Evolutionary conservation across 2,888 invertebrate species (phyloP).

Genomic region (Thymelicus lineola): DNA sequence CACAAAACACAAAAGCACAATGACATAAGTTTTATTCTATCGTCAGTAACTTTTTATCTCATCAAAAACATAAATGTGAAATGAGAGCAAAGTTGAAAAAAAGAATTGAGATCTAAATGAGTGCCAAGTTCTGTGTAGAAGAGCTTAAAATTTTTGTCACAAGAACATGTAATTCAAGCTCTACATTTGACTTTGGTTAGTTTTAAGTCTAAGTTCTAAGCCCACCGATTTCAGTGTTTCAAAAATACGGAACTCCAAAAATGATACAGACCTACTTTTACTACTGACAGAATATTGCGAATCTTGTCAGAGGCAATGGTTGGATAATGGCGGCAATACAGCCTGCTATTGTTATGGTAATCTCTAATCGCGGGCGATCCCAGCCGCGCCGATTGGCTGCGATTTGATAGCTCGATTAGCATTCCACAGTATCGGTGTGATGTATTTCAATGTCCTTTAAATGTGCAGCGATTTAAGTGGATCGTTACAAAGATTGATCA

Average conservation of each 20-base stretch:
- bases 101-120: no score
- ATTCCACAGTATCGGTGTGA: background rate
- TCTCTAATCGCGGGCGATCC: constrained; percentile 45
- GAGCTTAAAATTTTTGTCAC: no score
- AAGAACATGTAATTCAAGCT: no score
- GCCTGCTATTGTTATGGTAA: constrained; percentile 46
- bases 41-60: no score
- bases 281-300: background rate
- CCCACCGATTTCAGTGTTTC: no score
- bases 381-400: constrained; percentile 41
- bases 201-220: no score
- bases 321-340: constrained; percentile 10
- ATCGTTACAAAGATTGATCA: background rate
- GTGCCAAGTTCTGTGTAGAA: no score
- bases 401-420: constrained; percentile 21
- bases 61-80: no score
- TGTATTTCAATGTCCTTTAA: constrained; percentile 20
- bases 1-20: no score
- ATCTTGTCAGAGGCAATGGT: constrained; percentile 4
- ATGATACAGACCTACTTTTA: background rate
- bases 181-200: no score
- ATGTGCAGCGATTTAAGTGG: constrained; percentile 20
- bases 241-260: background rate
- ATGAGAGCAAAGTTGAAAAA: no score
- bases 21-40: no score